Evolutionary conservation across 1,140 invertebrate genomes (phyloP).

Genomic region (Euwallacea fornicatus): DNA sequence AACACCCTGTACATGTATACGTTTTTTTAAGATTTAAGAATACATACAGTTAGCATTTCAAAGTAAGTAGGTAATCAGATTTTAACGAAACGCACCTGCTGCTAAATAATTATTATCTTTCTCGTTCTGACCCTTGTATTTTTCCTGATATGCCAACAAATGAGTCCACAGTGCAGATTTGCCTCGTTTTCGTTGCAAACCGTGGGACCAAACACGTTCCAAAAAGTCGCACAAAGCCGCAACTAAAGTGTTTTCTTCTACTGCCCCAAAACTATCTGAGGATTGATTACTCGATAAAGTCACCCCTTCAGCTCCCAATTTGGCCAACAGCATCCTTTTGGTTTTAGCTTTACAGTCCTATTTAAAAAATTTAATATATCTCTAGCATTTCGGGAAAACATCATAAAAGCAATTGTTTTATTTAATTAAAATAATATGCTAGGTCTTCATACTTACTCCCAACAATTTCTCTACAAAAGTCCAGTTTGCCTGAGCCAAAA

Average conservation of each 20-base stretch:
- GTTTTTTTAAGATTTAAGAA: too few species aligned
- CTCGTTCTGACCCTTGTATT: conserved; percentile 76
- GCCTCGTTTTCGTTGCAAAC: conserved; percentile 91
- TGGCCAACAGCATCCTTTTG: conserved; percentile 96
- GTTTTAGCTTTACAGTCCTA: conserved; percentile 91
- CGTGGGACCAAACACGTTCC: conserved; percentile 98
- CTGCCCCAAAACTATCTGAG: conserved; percentile 64
- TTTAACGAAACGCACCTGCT: conserved; percentile 65
- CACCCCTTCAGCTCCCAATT: conserved; percentile 95
- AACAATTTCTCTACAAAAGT: conserved; percentile 96
- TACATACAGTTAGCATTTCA: too few species aligned
- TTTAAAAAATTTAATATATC: conserved; percentile 29
- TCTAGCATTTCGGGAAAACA: background rate
- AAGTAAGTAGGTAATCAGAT: too few species aligned
- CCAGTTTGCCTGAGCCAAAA: conserved; percentile 97
- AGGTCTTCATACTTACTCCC: conserved; percentile 65
- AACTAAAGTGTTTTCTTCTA: conserved; percentile 98
- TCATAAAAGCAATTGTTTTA: background rate
- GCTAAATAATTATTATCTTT: conserved; percentile 81
- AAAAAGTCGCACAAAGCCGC: conserved; percentile 96
- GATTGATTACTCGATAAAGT: conserved; percentile 65
- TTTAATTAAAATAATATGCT: background rate
- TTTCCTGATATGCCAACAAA: conserved; percentile 83
- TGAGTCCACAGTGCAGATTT: conserved; percentile 96
- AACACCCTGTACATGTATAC: too few species aligned